Evolutionary conservation across 2,888 invertebrate species (phyloP), one percentile per base, ranked within the genome.

Genomic region (Erebia epiphron): DNA sequence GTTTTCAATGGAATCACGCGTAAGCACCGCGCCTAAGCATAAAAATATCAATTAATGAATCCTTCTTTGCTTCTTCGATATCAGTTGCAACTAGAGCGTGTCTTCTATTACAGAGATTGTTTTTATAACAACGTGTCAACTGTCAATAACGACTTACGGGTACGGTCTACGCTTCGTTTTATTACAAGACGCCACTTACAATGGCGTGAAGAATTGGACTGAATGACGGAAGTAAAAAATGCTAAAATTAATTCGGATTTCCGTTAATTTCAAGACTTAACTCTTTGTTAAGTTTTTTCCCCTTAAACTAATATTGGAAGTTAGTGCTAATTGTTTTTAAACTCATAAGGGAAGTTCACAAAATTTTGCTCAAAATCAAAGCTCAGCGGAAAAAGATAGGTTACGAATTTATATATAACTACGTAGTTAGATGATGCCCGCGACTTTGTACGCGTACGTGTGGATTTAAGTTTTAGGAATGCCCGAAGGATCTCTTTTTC

Each of bases 31-130:
- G 26, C 54, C 16, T 10, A 56, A 21, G n/a, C n/a, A 50, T 8
- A 54, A 18, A 18, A 21, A 13, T 21, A 21, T 13, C 13, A 21
- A 18, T 13, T 13, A 26, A 56, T 2, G 2, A 60, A 41, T 21
- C 35, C n/a, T 8, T 60, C 3, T 14, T 60, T 41, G 10, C 13
- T 9, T 60, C 41, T 60, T n/a, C 57, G 14, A 26, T 58, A 35
- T n/a, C 41, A 16, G 3, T 41, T 10, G 41, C 60, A 60, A 60
- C 41, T 60, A 60, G 60, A 60, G 60, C 60, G 60, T 60, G 10
- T 60, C 60, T 57, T 57, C 54, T 18, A 14, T 41, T 16, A 10
- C n/a, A 16, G 16, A 60, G 60, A 60, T 41, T 43, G 60, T 43
- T 60, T 60, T 60, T 60, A 16, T 60, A 16, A 16, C 16, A 43